Base-by-base conservation (phyloP, 2,797 vertebrate species). In the Capromys pilorides region DNA sequence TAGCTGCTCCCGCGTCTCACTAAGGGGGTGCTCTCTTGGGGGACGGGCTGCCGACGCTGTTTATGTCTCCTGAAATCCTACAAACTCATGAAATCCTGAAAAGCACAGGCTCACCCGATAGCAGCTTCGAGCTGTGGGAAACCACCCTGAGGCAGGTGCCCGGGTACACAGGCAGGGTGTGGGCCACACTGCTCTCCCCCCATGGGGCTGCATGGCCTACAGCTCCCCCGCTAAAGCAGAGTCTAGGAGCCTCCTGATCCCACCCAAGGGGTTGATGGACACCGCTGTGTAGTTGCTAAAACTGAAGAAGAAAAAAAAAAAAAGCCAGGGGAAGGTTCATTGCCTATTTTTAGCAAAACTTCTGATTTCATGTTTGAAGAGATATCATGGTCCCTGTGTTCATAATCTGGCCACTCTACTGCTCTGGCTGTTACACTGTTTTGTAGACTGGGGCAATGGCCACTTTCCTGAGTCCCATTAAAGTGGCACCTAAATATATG, bases 271-370 rank as follows among this genome's bases (percentile, higher is more conserved):
- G 71, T 1, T 11, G 0, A n/a, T 0, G 61, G 81, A 9, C 39
- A 16, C 39, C n/a, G 14, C 1, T 12, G 1, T 2, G 13, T 13
- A 0, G 24, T 51, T 36, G n/a, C 14, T 64, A 3, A 26, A 24
- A 36, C 3, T 0, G 31, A 31, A 71, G 4, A 4, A 45, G 8
- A 45, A 45, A 45, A 45, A 45, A 45, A 45, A 45, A 45, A 45
- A 45, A 45, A 45, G 26, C 62, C 10, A 4, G n/a, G 73, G 31
- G 9, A 24, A 75, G 26, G 64, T 14, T 6, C 12, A 0, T 9
- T 24, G 26, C 80, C 16, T 69, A 24, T 78, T 87, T 7, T 10
- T 18, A 85, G 16, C 12, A 59, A 36, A 78, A 73, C 62, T 13
- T 22, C 31, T 77, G 13, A 0, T 28, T 6, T 24, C 51, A 31